Base-by-base conservation (phyloP, 1,140 invertebrate genomes). In the Macrostomum lignano region DNA sequence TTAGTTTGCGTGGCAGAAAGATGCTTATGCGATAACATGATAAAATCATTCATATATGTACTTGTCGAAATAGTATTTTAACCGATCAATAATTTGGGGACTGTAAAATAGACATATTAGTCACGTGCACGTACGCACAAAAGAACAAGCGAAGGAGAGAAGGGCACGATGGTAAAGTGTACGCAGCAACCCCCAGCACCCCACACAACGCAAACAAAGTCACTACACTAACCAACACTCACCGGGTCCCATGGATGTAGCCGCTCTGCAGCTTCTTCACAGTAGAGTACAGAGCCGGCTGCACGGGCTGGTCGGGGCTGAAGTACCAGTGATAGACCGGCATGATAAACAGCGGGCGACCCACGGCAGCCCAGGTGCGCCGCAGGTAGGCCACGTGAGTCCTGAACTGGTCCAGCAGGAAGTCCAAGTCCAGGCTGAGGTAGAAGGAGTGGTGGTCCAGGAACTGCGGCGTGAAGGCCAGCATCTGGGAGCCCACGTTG, bases 391-490 rank as follows among this genome's bases (percentile, higher is more conserved):
- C 40, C 5, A 55, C 35, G 32, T 56, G 46, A 14, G 44, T 48
- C 9, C 45, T 40, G 31, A 56, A 46, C 13, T 43, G 37, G 32
- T 58, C 48, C n/a, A 55, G 25, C 21, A 47, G 34, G 40, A 51
- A 56, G 29, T 46, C 47, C 21, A 44, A 43, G 41, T 58, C 55
- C 31, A 48, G 41, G 15, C 43, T 41, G 17, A 51, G 37, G 44
- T 55, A 58, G 44, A 51, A 58, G 17, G 47, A 40, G 19, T 49
- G 41, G 21, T 37, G 37, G 40, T 55, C 51, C 44, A 52, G 40
- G 37, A 76, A 78, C 72, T 94, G 82, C 24, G 88, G 88, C 7
- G 82, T 93, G 53, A 96, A 98, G 2, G 82, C 84, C 58, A 93
- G 84, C 43, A 93, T 84, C 48, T 74, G 69, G 57, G 91, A 78